Evolutionary conservation across 1,140 invertebrate genomes (phyloP).

Genomic region (Coptotermes formosanus): DNA sequence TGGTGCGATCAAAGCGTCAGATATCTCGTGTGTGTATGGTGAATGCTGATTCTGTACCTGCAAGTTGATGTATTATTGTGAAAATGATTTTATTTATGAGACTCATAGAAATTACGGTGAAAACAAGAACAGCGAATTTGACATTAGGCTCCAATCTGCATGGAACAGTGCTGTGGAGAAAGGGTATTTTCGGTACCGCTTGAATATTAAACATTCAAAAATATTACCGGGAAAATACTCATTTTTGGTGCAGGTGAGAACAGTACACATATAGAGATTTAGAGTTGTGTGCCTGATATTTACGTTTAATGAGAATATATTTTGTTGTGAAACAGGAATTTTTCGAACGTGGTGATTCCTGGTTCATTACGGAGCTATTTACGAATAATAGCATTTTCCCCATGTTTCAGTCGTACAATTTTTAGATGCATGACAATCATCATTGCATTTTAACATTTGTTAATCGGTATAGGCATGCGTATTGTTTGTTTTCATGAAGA

Average conservation of each 20-base stretch:
- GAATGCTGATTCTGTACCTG: background rate
- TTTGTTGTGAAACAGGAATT: too few relatives aligned
- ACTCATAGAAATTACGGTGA: background rate
- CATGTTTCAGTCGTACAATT: too few relatives aligned
- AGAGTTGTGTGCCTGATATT: too few relatives aligned
- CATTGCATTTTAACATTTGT: too few relatives aligned
- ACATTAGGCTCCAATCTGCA: conserved; percentile 28
- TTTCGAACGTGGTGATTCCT: too few relatives aligned
- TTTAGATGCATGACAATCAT: too few relatives aligned
- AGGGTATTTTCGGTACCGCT: conserved; percentile 37
- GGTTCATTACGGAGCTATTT: too few relatives aligned
- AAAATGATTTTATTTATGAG: conserved; percentile 30
- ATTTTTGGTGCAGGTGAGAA: conserved; percentile 39
- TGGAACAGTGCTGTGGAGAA: conserved; percentile 37
- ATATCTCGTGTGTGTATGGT: background rate
- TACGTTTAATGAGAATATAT: too few relatives aligned
- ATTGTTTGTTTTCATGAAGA: too few relatives aligned
- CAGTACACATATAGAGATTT: too few relatives aligned
- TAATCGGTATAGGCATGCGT: too few relatives aligned
- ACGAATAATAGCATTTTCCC: too few relatives aligned
- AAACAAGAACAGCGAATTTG: conserved; percentile 29
- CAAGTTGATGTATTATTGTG: conserved; percentile 23
- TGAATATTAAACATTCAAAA: conserved; percentile 32
- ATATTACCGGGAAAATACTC: conserved; percentile 37
- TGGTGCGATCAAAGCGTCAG: background rate